Percentiles rank a stretch among this genome's conserved stretches.
These are phyloP conservation scores for Leptinotarsa undecemlineata DNA, from an alignment of 1,140 invertebrate genomes.

Conservation along the genomic window DNA sequence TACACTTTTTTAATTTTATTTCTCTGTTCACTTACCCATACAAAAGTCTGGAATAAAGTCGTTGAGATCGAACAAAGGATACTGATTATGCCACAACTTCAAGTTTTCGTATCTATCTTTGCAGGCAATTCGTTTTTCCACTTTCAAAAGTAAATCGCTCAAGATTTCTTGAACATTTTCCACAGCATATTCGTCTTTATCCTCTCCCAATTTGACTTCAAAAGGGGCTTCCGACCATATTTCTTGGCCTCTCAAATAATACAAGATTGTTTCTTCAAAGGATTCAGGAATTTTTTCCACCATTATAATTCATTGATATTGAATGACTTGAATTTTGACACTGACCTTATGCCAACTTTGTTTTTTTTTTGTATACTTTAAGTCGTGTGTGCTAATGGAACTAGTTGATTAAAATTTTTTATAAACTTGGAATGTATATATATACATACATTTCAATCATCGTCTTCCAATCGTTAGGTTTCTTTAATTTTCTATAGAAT, in stretches of 20 bases:
- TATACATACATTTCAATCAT: too few relatives aligned
- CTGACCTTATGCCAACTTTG: background rate
- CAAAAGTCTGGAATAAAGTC: constrained; percentile 28
- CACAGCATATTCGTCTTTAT: background rate
- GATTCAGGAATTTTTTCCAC: background rate
- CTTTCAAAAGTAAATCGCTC: constrained; percentile 25
- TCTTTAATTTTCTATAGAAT: too few relatives aligned
- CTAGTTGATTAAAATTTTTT: too few relatives aligned
- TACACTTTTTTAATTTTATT: background rate
- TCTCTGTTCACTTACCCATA: constrained; percentile 27
- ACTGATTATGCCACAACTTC: constrained; percentile 33
- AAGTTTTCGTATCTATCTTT: constrained; percentile 31
- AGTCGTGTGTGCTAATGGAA: too few relatives aligned
- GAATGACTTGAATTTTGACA: background rate
- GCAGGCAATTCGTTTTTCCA: constrained; percentile 23
- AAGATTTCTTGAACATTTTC: constrained; percentile 25
- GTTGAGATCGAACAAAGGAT: constrained; percentile 30
- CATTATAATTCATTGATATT: background rate
- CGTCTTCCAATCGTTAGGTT: too few relatives aligned
- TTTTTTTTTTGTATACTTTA: background rate
- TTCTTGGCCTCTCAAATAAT: constrained; percentile 22
- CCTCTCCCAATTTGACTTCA: background rate
- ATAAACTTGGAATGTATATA: too few relatives aligned
- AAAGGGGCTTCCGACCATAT: background rate
- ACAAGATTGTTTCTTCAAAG: constrained; percentile 16